Evolutionary conservation across 2,797 vertebrate species (phyloP).

Genomic region (Cynopterus sphinx): DNA sequence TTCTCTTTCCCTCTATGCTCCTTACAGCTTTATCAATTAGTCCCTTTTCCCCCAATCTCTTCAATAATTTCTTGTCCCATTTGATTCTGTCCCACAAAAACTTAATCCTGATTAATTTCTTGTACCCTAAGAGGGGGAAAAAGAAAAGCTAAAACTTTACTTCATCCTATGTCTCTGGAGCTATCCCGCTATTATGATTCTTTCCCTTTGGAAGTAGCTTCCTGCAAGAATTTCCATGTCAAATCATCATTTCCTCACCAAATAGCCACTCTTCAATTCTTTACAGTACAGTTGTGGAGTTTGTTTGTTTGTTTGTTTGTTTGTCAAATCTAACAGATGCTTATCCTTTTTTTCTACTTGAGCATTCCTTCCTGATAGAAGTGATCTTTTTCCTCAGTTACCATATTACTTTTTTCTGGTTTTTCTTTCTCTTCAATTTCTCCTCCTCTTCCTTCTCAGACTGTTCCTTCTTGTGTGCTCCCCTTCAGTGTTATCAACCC

Average conservation of each 20-base stretch:
- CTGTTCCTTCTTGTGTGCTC: background rate
- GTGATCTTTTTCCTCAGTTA: background rate
- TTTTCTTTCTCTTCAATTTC: background rate
- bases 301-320: too few species aligned
- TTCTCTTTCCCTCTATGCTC: background rate
- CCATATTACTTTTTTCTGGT: background rate
- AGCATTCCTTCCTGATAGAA: background rate
- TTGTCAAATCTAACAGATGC: background rate
- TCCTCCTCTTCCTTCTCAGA: background rate
- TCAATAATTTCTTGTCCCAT: background rate
- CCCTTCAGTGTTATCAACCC: background rate
- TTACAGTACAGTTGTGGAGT: background rate
- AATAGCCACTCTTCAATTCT: background rate
- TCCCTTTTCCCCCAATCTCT: background rate
- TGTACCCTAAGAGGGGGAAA: too few species aligned
- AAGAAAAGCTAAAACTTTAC: background rate
- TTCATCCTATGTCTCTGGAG: background rate
- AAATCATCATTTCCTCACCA: background rate
- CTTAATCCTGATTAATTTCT: background rate
- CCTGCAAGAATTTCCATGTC: background rate
- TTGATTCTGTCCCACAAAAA: background rate
- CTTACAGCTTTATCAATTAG: background rate
- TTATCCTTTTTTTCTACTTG: background rate
- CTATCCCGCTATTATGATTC: background rate
- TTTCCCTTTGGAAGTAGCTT: background rate